Evolutionary conservation across 2,113 vertebrate genomes (phyloP).

Genomic region (Salvelinus sp.): DNA sequence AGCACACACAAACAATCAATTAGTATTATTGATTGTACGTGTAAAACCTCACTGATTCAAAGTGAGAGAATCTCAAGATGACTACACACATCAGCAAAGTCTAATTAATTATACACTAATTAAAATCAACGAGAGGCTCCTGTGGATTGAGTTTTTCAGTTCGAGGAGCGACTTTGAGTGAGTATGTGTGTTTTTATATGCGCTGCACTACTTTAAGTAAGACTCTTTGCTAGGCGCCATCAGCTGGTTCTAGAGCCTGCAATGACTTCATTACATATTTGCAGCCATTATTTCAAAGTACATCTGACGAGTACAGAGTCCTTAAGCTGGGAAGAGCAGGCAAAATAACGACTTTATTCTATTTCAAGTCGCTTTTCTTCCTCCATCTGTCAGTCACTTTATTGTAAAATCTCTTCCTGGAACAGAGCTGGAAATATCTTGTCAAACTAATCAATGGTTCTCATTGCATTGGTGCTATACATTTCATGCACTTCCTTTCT

Average conservation of each 20-base stretch:
- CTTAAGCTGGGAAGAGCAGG: constrained; percentile 28
- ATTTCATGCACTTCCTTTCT: not conserved
- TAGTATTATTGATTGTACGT: not conserved
- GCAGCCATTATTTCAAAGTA: constrained; percentile 42
- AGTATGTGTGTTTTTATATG: not conserved
- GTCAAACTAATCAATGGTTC: constrained; percentile 14
- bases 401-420: constrained; percentile 12
- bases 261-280: constrained; percentile 61
- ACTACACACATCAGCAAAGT: constrained; percentile 37
- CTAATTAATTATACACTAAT: constrained; percentile 49
- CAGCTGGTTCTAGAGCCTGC: constrained; percentile 44
- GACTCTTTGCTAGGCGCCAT: constrained; percentile 29
- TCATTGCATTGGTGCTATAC: not conserved
- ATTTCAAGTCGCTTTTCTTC: constrained; percentile 32
- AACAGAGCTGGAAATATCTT: constrained; percentile 7
- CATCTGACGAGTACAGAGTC: constrained; percentile 27
- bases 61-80: constrained; percentile 16
- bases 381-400: constrained; percentile 21
- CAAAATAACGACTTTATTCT: constrained; percentile 31
- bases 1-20: not conserved
- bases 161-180: not conserved
- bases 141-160: not conserved
- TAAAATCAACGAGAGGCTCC: constrained; percentile 24
- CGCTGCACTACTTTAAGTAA: constrained; percentile 10
- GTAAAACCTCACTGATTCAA: not conserved